Evolutionary conservation across 2,888 invertebrate species (phyloP), one percentile per base, ranked within the genome.

Genomic region (Baronia brevicornis): DNA sequence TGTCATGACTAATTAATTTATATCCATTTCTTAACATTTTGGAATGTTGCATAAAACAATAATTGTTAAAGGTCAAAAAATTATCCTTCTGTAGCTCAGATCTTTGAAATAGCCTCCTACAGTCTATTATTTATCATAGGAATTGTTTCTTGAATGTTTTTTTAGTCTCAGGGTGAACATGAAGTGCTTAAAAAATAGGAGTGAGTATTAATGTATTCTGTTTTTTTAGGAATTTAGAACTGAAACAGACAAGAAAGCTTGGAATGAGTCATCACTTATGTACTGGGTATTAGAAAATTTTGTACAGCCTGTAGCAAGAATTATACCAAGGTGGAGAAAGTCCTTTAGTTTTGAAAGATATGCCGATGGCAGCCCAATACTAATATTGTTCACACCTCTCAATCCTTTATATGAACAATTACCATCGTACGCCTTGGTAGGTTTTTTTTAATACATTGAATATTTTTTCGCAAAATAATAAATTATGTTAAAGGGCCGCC

Each of bases 341-440:
- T 88, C 91, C 5, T 80, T 86, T 15, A 85, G 84, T 9, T 79
- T 95, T 26, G 89, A 91, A n/a, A 85, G 84, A 45, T 88, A 88
- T 55, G 75, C 92, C 5, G 87, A 88, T 46, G 86, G 87, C 18
- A 91, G 90, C 31, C 92, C 95, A 2, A 87, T 91, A 22, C 67
- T 95, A 19, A 84, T 95, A 44, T 67, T 95, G 33, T 94, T 95
- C 54, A 92, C 93, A 1, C 93, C 94, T 4, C 79, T 90, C 37
- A 91, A 92, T 67, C 90, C 92, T n/a, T 71, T 92, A 20, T 84
- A 87, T 53, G 70, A 79, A 30, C 82, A 87, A 44, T 86, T 88
- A 49, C 90, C 91, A 27, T 87, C 90, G 51, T 92, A 90, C 61
- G 84, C 89, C 48, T 74, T 93, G 87, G 93, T 93, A 80, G 85